Conservation (phyloP, 2,797 vertebrate genomes). For the Rachycentron canadum region DNA sequence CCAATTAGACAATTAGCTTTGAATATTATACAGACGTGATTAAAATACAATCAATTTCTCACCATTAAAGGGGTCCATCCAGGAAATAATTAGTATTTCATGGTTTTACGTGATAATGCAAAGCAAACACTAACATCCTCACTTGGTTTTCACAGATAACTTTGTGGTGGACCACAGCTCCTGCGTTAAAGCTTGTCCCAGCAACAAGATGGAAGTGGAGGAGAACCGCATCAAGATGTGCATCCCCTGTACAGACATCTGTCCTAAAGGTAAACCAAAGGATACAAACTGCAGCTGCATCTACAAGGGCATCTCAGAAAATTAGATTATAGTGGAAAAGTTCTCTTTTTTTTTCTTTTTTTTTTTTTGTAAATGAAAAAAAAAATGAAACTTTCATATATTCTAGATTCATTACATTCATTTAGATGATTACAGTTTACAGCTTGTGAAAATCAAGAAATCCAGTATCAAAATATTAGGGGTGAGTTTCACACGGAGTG, state of each 20-base stretch:
- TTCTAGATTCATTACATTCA: no score
- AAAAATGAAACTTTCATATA: no score
- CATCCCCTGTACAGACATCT: conserved; percentile 97
- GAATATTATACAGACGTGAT: conserved; percentile 60
- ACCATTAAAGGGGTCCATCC: conserved; percentile 7
- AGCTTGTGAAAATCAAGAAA: no score
- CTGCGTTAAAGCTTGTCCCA: conserved; percentile 96
- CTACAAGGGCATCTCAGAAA: no score
- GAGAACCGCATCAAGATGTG: conserved; percentile 98
- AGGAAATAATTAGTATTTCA: background rate
- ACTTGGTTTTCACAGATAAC: conserved; percentile 88
- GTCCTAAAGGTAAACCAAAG: conserved; percentile 93
- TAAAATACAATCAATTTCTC: conserved; percentile 50
- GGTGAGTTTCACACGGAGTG: no score
- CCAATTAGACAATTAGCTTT: conserved; percentile 50
- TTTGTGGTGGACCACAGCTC: conserved; percentile 99
- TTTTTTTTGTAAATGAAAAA: no score
- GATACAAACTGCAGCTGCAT: background rate
- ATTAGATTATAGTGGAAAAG: no score
- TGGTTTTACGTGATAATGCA: background rate
- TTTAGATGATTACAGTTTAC: no score
- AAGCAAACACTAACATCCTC: background rate
- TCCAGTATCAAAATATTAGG: no score
- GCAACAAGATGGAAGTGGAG: conserved; percentile 99
- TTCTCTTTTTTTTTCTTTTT: no score